Percentiles rank a stretch among this genome's conserved stretches.
These are phyloP conservation scores for Danio tinwini DNA, from an alignment of 2,797 vertebrate genomes.

Conservation along the genomic window DNA sequence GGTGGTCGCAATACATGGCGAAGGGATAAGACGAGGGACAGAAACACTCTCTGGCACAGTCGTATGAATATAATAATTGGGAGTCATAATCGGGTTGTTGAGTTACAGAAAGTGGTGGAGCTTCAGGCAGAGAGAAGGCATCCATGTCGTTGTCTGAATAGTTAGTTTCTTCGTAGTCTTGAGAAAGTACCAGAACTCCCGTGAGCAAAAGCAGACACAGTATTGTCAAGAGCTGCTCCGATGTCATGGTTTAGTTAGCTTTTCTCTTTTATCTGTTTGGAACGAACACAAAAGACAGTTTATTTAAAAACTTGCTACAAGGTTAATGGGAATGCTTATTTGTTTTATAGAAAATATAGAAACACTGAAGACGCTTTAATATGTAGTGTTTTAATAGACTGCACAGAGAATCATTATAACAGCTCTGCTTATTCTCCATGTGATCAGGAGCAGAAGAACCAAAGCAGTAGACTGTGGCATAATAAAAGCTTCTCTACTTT, in stretches of 20 bases:
- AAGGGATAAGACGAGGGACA: constrained; percentile 76
- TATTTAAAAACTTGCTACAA: constrained; percentile 8
- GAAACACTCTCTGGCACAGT: constrained; percentile 80
- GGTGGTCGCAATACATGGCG: constrained; percentile 83
- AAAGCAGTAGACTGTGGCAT: too few relatives aligned
- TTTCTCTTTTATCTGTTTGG: constrained; percentile 64
- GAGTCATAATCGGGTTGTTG: constrained; percentile 48
- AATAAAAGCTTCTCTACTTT: too few relatives aligned
- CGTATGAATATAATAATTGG: constrained; percentile 54
- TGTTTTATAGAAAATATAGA: too few relatives aligned
- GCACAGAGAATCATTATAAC: too few relatives aligned
- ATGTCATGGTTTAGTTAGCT: constrained; percentile 69
- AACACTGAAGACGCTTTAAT: too few relatives aligned
- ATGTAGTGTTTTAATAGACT: too few relatives aligned
- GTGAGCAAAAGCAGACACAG: constrained; percentile 68
- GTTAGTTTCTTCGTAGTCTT: constrained; percentile 72
- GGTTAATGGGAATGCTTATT: not conserved
- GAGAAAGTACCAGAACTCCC: constrained; percentile 68
- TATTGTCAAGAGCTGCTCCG: constrained; percentile 50
- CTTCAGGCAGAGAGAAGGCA: constrained; percentile 52
- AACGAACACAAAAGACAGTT: constrained; percentile 50
- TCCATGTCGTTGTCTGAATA: constrained; percentile 60
- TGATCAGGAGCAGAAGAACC: too few relatives aligned
- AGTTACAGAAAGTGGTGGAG: constrained; percentile 63
- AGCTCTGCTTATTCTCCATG: too few relatives aligned